Base-by-base conservation (phyloP, 2,888 invertebrate genomes). In the Acholoe squamosa region DNA sequence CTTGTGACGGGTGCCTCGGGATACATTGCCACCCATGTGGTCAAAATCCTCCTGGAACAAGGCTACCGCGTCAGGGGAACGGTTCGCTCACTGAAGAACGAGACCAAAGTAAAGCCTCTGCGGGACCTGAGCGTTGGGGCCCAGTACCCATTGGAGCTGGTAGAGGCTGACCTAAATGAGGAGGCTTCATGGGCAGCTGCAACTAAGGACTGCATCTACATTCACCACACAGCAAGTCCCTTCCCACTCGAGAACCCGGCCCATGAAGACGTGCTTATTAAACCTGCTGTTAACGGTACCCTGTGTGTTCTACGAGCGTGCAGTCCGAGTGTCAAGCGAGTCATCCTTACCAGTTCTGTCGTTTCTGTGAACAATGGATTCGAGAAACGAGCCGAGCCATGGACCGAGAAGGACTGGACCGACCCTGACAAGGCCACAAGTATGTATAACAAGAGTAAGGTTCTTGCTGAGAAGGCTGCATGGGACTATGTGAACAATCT, bases 401-500 rank as follows among this genome's bases (percentile, higher is more conserved):
- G 86, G 88, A 91, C 90, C 28, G 92, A 91, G 33, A 84, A 89
- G 25, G 89, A 91, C 51, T 91, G 91, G 91, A 89, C 91, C 0
- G 54, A 89, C 33, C 52, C 80, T 0, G n/a, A 93, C 3, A 51
- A 89, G n/a, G 51, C 12, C 28, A 52, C 10, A 0, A 19, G 0
- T 19, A 0, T 25, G 0, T 96, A 96, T 91, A 94, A 94, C 52
- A 96, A 96, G 92, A 96, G 96, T 91, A 96, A 97, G 93, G 96
- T 96, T 16, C 93, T 96, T 89, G 96, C 96, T 0, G 97, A 97
- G 93, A 96, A 96, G 92, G 96, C 96, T 28, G 97, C 96, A 0
- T 97, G 96, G 97, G 96, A 96, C 90, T 96, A 96, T 93, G 94
- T 96, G 10, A 95, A 96, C 91, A 95, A 96, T 88, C 93, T 96